These are phyloP conservation scores for Drosophila pectinifera DNA, from an alignment of 1,140 invertebrate species.

Conservation along the genomic window DNA sequence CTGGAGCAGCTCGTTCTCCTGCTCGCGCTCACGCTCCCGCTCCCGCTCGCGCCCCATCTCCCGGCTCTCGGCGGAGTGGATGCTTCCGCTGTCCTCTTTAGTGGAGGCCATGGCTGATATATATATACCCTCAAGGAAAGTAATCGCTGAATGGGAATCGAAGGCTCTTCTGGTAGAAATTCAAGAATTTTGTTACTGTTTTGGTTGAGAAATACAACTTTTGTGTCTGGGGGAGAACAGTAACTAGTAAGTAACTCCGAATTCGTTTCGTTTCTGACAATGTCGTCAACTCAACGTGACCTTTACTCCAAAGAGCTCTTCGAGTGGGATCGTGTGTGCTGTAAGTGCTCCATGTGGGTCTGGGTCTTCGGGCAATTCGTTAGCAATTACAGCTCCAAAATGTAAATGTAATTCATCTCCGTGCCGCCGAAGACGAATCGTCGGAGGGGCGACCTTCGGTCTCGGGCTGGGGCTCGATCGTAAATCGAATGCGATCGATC, in stretches of 20 bases:
- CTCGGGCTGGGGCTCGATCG: slow-evolving; percentile 22
- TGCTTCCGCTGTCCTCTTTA: slow-evolving; percentile 38
- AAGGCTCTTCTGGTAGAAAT: slow-evolving; percentile 9
- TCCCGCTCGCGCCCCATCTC: not conserved
- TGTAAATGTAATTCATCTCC: slow-evolving; percentile 75
- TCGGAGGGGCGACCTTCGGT: slow-evolving; percentile 56
- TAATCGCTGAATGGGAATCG: slow-evolving; percentile 2
- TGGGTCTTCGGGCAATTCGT: slow-evolving; percentile 46
- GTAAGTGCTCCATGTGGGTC: slow-evolving; percentile 10
- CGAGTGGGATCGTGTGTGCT: not conserved
- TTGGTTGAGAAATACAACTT: slow-evolving; percentile 24
- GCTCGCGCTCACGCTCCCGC: slow-evolving; percentile 4
- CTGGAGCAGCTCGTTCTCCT: slow-evolving; percentile 6
- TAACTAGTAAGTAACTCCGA: slow-evolving; percentile 29
- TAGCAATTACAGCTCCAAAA: slow-evolving; percentile 65
- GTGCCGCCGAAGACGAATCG: slow-evolving; percentile 55
- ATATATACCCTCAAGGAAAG: slow-evolving; percentile 4
- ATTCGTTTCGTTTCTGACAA: slow-evolving; percentile 20
- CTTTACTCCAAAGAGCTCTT: slow-evolving; percentile 36
- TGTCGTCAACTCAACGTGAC: slow-evolving; percentile 31
- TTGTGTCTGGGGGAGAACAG: slow-evolving; percentile 14
- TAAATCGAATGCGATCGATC: slow-evolving; percentile 52
- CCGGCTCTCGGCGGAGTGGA: not conserved
- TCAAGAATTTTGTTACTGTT: slow-evolving; percentile 30
- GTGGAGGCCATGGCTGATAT: slow-evolving; percentile 21